phyloP scores from a whole-genome alignment of 1,140 invertebrate species.

The Eriosoma lanigerum region DNA sequence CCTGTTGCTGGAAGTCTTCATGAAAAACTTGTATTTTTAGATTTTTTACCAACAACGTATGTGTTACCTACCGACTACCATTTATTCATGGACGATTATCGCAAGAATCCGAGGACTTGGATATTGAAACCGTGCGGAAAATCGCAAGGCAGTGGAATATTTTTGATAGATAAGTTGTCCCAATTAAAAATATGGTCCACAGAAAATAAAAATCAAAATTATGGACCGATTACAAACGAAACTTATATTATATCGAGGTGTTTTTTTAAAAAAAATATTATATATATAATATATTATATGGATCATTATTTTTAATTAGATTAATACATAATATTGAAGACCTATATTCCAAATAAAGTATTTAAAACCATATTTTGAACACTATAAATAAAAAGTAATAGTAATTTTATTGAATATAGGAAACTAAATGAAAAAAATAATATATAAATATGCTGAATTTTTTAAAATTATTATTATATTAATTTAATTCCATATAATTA shows the following conservation, averaged over 20 bases:
- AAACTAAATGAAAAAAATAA: no score
- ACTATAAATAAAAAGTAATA: no score
- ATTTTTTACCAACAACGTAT: constrained; percentile 91
- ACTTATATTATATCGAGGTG: constrained; percentile 82
- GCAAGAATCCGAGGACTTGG: constrained; percentile 90
- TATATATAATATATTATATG: no score
- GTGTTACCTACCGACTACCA: constrained; percentile 88
- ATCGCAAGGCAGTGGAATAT: constrained; percentile 84
- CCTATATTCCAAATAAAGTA: no score
- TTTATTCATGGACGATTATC: constrained; percentile 92
- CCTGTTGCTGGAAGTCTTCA: constrained; percentile 74
- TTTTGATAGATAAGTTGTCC: constrained; percentile 84
- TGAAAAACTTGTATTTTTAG: constrained; percentile 70
- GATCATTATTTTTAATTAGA: no score
- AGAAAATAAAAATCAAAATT: constrained; percentile 76
- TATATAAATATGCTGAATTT: no score
- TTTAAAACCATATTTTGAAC: no score
- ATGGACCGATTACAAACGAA: constrained; percentile 79
- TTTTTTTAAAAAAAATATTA: no score
- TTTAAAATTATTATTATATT: no score
- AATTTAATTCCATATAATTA: no score
- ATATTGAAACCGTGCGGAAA: constrained; percentile 97
- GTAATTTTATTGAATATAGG: no score
- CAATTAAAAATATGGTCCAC: constrained; percentile 85
- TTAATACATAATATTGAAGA: no score